phyloP scores from a whole-genome alignment of 2,113 vertebrate genomes.

The Ophiodon elongatus region DNA sequence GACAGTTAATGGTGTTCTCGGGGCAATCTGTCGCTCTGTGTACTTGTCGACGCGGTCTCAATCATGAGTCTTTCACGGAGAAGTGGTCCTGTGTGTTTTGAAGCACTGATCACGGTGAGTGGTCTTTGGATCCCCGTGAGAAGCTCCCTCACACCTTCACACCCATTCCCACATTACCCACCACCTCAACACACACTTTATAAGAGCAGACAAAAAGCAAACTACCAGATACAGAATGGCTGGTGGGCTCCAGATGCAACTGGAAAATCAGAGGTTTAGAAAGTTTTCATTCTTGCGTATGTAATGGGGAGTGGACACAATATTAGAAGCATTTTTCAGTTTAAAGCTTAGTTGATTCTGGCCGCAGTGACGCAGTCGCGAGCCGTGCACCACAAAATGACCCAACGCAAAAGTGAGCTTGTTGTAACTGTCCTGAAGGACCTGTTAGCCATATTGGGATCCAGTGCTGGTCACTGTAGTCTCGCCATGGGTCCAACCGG shows the following conservation, averaged over 20 bases:
- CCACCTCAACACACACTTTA: background rate
- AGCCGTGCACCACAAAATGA: no score
- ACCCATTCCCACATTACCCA: conserved; percentile 2
- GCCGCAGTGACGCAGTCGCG: no score
- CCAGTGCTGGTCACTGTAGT: no score
- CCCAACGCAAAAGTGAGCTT: no score
- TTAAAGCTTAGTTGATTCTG: no score
- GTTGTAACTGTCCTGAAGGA: no score
- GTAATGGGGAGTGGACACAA: background rate
- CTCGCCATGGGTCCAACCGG: no score
- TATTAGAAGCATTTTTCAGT: background rate
- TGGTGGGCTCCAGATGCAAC: background rate
- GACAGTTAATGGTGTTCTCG: conserved; percentile 33
- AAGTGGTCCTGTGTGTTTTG: background rate
- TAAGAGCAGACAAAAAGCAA: background rate
- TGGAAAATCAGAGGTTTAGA: background rate
- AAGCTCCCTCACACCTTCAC: conserved; percentile 26
- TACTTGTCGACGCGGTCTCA: conserved; percentile 19
- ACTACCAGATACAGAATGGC: background rate
- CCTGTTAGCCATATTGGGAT: no score
- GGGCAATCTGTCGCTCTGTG: conserved; percentile 32
- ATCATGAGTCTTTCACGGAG: background rate
- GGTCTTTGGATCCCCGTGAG: conserved; percentile 19
- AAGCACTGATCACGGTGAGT: background rate
- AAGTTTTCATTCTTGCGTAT: background rate